Evolutionary conservation across 2,888 invertebrate genomes (phyloP).

Genomic region (Ophion obscuratus): DNA sequence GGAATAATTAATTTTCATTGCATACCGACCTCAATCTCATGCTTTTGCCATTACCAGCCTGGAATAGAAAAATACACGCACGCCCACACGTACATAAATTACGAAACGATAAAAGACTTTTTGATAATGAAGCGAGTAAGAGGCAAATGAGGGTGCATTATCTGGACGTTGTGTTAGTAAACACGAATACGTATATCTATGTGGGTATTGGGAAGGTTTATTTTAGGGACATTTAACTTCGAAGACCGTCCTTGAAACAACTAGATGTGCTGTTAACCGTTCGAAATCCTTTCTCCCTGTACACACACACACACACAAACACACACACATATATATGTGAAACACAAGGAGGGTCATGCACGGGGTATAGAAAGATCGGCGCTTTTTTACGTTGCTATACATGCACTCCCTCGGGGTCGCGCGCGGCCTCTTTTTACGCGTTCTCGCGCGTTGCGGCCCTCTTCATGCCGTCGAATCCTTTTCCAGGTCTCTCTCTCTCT

Average conservation of each 20-base stretch:
- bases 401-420: constrained; percentile 58
- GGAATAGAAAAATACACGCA: not conserved
- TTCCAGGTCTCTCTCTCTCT: constrained; percentile 51
- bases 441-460: constrained; percentile 66
- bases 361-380: not conserved
- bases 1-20: no score
- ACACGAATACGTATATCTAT: no score
- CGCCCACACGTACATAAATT: constrained; percentile 10
- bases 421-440: constrained; percentile 64
- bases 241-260: not conserved
- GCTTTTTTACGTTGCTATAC: not conserved
- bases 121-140: constrained; percentile 54
- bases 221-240: no score
- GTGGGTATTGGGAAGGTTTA: no score
- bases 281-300: no score
- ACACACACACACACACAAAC: no score
- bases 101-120: constrained; percentile 27
- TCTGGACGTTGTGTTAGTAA: not conserved
- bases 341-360: constrained; percentile 12
- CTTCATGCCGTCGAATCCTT: constrained; percentile 65
- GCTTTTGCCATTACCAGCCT: not conserved
- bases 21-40: no score
- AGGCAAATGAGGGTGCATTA: constrained; percentile 22
- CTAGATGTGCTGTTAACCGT: not conserved
- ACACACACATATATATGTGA: not conserved